Percentiles rank a stretch among this genome's conserved stretches.
phyloP scores from a whole-genome alignment of 2,113 vertebrate genomes.

The Cisticola juncidis region DNA sequence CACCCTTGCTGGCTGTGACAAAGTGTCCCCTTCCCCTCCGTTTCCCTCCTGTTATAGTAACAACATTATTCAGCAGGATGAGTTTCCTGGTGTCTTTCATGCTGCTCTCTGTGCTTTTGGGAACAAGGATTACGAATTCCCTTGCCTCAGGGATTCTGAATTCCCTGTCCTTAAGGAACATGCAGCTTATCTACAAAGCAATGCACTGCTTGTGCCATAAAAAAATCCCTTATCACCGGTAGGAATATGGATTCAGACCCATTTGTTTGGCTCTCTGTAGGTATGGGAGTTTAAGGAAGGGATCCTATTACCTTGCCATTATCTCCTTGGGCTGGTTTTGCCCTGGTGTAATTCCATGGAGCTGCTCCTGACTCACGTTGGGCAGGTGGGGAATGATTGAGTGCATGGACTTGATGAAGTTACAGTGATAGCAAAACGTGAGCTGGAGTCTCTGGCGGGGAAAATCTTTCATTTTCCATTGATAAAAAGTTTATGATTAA shows the following conservation, averaged over 20 bases:
- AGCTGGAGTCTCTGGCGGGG: neutral
- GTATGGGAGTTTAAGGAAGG: neutral
- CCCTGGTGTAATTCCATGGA: neutral
- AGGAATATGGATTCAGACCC: neutral
- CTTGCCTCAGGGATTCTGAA: neutral
- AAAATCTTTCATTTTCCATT: neutral
- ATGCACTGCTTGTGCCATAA: neutral
- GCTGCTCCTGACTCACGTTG: neutral
- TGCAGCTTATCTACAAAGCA: neutral
- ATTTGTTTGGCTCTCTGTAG: neutral
- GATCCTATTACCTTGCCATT: neutral
- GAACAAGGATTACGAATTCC: neutral
- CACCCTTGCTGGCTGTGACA: neutral
- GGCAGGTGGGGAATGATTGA: neutral
- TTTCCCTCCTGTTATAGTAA: neutral
- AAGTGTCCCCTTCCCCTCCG: neutral
- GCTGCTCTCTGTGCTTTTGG: neutral
- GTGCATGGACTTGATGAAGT: neutral
- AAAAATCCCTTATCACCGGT: neutral
- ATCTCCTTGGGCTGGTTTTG: neutral
- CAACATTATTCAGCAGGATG: neutral
- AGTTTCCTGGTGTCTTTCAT: neutral
- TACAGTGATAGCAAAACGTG: neutral
- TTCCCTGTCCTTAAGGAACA: neutral
- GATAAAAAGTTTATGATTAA: slow-evolving; percentile 59